Evolutionary conservation across 2,888 invertebrate species (phyloP), one percentile per base, ranked within the genome.

Genomic region (Ceraclea dissimilis): DNA sequence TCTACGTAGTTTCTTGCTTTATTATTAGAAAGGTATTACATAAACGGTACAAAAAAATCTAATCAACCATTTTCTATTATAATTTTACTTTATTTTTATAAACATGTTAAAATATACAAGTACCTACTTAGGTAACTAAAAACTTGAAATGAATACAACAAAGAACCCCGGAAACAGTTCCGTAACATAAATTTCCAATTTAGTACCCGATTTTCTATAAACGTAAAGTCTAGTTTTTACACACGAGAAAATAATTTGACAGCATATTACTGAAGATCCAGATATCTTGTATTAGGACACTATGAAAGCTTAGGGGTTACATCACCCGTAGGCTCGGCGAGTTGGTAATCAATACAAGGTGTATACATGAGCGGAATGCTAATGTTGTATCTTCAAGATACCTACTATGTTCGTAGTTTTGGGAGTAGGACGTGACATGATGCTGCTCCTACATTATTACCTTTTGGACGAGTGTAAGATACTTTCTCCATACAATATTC

Each of bases 281-380:
- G 13, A 13, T 39, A 39, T 39, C 39, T 16, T 16, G 39, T 39
- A 39, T 39, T 55, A 52, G 56, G 59, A 55, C 52, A 16, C 20
- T 49, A 52, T 44, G 54, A 26, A 46, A 48, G 33, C 20, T 47
- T 19, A 31, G 52, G 47, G 53, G 52, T 55, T 52, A 44, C 44
- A 39, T 20, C 20, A 21, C 31, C 34, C 43, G 21, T 49, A 46
- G 58, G 51, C 39, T 49, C 48, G 31, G 59, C 56, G 54, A 67
- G 75, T 74, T 71, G 72, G 77, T 80, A 81, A 82, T 82, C 82
- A 82, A 82, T 82, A 82, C 81, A 75, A 79, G 79, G 76, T 77
- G 70, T 75, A 76, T 71, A 78, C 79, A 75, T 73, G 72, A 65
- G 65, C 76, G 73, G 81, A 79, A 81, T 82, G 79, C 80, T 79